phyloP scores from a whole-genome alignment of 2,797 vertebrate species.

The Salmo trutta region DNA sequence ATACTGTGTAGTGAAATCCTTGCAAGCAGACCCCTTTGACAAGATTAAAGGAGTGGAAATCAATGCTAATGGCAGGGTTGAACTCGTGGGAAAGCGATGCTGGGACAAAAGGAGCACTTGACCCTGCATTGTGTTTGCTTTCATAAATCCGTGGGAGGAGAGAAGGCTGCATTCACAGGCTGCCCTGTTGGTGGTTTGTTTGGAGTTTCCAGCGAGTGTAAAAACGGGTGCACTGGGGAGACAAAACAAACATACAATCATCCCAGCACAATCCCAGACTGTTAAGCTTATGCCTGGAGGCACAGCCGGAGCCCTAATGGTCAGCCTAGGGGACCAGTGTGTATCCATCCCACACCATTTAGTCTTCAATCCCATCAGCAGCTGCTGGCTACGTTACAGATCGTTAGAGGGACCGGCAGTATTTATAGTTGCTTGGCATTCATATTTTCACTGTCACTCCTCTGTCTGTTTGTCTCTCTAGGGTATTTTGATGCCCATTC shows the following conservation, averaged over 20 bases:
- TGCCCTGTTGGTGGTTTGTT: slow-evolving; percentile 81
- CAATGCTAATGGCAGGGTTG: slow-evolving; percentile 87
- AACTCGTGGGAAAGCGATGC: slow-evolving; percentile 90
- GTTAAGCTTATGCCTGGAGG: background rate
- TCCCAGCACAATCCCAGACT: background rate
- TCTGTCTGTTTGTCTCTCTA: slow-evolving; percentile 44
- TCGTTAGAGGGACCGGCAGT: background rate
- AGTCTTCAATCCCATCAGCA: background rate
- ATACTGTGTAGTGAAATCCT: slow-evolving; percentile 54
- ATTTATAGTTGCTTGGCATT: background rate
- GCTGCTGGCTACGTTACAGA: background rate
- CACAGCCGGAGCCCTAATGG: background rate
- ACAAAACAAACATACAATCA: slow-evolving; percentile 81
- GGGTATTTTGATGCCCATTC: slow-evolving; percentile 88
- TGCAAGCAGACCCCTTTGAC: slow-evolving; percentile 69
- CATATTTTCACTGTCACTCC: background rate
- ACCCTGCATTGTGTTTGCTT: slow-evolving; percentile 93
- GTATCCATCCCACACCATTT: background rate
- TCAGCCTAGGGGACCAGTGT: background rate
- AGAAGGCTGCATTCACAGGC: slow-evolving; percentile 77
- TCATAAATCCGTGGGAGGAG: slow-evolving; percentile 85
- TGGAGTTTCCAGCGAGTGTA: slow-evolving; percentile 81
- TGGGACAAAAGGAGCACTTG: slow-evolving; percentile 91
- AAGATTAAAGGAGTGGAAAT: slow-evolving; percentile 84
- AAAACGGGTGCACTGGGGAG: slow-evolving; percentile 73